A percentile compares a stretch with the other conserved stretches of the same genome.
These are phyloP conservation scores for Calycopis cecrops DNA, from an alignment of 1,140 invertebrate genomes.

Conservation along the genomic window DNA sequence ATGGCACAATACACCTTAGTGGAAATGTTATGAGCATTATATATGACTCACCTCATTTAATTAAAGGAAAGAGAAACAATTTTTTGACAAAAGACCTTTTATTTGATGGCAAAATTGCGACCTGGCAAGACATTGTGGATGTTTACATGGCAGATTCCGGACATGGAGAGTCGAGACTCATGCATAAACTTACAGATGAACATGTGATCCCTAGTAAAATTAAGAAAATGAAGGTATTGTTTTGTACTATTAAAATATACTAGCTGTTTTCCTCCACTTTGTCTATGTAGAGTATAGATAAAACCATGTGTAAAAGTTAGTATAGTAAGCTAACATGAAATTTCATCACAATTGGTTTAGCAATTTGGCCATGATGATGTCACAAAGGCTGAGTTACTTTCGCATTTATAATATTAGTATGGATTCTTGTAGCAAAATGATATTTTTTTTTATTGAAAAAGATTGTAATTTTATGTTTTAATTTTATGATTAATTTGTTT, in stretches of 20 bases:
- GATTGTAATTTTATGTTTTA: slow-evolving; percentile 2
- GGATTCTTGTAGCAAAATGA: not conserved
- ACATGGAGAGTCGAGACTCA: not conserved
- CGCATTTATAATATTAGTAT: too few species aligned
- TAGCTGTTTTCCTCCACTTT: not conserved
- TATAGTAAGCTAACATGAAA: not conserved
- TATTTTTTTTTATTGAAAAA: not conserved
- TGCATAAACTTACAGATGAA: too few species aligned
- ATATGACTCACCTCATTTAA: slow-evolving; percentile 20
- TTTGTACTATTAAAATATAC: not conserved
- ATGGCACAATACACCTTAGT: not conserved
- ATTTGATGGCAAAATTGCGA: slow-evolving; percentile 14
- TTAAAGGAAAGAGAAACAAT: slow-evolving; percentile 24
- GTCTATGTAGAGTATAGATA: too few species aligned
- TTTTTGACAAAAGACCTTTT: slow-evolving; percentile 21
- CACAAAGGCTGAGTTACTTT: too few species aligned
- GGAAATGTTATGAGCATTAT: too few species aligned
- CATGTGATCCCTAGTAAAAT: too few species aligned
- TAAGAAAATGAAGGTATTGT: too few species aligned
- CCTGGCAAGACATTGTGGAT: slow-evolving; percentile 23
- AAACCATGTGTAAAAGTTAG: not conserved
- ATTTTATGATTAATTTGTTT: not conserved
- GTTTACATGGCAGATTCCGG: slow-evolving; percentile 20
- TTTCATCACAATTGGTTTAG: not conserved
- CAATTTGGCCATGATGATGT: too few species aligned